Evolutionary conservation across 2,888 invertebrate species (phyloP), one percentile per base, ranked within the genome.

Genomic region (Papilio elwesi): DNA sequence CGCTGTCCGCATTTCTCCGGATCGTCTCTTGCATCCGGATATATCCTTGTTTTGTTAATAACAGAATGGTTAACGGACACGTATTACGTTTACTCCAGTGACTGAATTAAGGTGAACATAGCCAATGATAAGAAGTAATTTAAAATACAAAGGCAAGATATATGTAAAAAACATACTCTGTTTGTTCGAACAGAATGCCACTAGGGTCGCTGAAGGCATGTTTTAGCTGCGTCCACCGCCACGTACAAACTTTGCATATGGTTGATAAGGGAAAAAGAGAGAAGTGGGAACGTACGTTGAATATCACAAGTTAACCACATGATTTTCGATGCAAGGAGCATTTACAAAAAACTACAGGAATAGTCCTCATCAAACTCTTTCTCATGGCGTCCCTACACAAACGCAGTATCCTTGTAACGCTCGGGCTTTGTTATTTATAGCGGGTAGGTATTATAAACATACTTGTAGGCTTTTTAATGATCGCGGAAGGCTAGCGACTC

Each of bases 351-450:
- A 55, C 26, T 7, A 6, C 5, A 55, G 38, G 59, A 43, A 43
- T n/a, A 49, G 53, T 74, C 68, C 59, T 49, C 68, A 70, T 26
- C 48, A 64, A 63, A 65, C 52, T 59, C 51, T 16, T 47, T n/a
- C 26, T 43, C 68, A 49, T 68, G 65, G 70, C 52, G 66, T 13
- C 36, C 71, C 68, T 66, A 66, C 65, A 75, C 73, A 72, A 55
- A 55, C 63, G 66, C 70, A 48, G 62, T 76, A 75, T 74, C 76
- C 79, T 79, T 78, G 79, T 71, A 63, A 76, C 74, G 72, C 68
- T 47, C 71, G 57, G 73, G 74, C 75, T 77, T 78, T 77, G 79
- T 80, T 80, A 80, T 80, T 80, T 80, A 80, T 79, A 80, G 77
- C 77, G 74, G 62, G 72, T 74, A 76, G 72, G 72, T 68, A 68